These are phyloP conservation scores for Choreutis nemorana DNA, from an alignment of 2,888 invertebrate species.

Conservation along the genomic window DNA sequence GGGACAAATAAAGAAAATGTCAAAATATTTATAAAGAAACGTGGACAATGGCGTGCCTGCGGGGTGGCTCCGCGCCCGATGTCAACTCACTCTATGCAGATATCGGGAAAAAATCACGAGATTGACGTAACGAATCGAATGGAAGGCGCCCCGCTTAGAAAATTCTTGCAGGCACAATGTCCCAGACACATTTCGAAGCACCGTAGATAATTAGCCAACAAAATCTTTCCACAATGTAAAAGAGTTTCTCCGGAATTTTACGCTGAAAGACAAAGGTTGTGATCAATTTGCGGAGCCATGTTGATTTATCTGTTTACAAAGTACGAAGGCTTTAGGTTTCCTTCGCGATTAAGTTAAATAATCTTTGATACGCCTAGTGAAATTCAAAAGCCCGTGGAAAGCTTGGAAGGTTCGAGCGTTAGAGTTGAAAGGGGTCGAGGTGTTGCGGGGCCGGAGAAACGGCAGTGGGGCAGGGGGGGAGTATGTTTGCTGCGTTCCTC, in stretches of 20 bases:
- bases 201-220: constrained; percentile 61
- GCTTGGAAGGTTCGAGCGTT: constrained; percentile 7
- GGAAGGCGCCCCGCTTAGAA: constrained; percentile 48
- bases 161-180: constrained; percentile 30
- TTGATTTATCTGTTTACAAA: no score
- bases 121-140: constrained; percentile 63
- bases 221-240: no score
- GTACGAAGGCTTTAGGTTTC: no score
- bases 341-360: no score
- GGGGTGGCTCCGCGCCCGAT: constrained; percentile 48
- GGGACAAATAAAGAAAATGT: constrained; percentile 58
- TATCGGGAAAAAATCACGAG: constrained; percentile 48
- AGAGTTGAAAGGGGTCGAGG: constrained; percentile 10
- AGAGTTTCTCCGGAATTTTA: no score
- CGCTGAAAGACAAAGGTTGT: no score
- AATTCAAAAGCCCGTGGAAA: no score
- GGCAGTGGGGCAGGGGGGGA: constrained; percentile 34
- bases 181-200: constrained; percentile 44
- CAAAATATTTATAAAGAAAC: constrained; percentile 66
- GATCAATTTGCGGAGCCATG: no score
- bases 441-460: constrained; percentile 13
- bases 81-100: constrained; percentile 63
- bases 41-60: constrained; percentile 45
- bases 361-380: no score
- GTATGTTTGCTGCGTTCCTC: constrained; percentile 56